These are phyloP conservation scores for Dendrophyllia cribrosa DNA, from an alignment of 64 coral and sea anemone species.

Conservation along the genomic window DNA sequence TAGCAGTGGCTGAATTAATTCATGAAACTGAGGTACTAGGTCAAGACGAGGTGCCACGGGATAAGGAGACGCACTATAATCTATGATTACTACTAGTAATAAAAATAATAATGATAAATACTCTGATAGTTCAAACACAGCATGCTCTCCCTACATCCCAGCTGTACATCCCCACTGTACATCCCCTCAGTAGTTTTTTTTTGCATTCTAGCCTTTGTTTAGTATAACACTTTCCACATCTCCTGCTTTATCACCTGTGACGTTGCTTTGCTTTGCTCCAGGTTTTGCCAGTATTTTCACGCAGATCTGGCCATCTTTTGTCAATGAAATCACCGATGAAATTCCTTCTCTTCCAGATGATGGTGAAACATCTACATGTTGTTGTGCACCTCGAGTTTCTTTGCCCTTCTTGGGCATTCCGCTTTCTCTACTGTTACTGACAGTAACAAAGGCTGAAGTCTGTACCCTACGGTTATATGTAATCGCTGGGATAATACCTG, in stretches of 20 bases:
- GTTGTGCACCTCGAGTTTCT: background rate
- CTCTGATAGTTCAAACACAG: too few relatives aligned
- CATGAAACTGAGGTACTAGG: too few relatives aligned
- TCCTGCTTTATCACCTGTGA: constrained; percentile 10
- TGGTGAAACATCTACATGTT: background rate
- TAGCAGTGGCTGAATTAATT: too few relatives aligned
- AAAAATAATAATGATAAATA: too few relatives aligned
- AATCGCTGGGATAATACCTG: background rate
- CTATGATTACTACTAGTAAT: too few relatives aligned
- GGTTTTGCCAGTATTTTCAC: constrained; percentile 62
- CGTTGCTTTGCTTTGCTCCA: constrained; percentile 69
- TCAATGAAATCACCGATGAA: background rate
- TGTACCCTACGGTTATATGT: background rate
- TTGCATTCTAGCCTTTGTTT: too few relatives aligned
- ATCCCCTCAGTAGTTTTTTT: too few relatives aligned
- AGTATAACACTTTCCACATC: too few relatives aligned
- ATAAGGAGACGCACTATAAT: too few relatives aligned
- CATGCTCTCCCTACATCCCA: too few relatives aligned
- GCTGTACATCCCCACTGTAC: too few relatives aligned
- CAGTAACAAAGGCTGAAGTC: background rate
- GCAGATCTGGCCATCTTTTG: constrained; percentile 44
- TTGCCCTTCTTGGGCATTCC: background rate
- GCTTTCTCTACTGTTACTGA: background rate
- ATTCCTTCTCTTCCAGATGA: background rate
- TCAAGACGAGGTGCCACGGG: too few relatives aligned